Percentiles rank a stretch among this genome's conserved stretches.
These are phyloP conservation scores for Theretra japonica DNA, from an alignment of 2,888 invertebrate genomes.

Conservation along the genomic window DNA sequence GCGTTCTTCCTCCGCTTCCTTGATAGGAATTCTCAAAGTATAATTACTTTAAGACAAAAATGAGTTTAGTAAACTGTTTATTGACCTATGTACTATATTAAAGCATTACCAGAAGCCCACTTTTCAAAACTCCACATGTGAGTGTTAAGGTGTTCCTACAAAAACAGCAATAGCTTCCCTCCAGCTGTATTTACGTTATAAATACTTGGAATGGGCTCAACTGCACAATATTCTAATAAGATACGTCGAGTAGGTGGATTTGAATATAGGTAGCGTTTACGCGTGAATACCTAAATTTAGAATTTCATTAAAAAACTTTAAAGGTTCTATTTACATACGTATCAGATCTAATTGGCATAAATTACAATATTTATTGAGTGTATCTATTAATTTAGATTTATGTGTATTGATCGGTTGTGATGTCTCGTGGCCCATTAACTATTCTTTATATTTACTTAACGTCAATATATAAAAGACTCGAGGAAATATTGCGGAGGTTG, in stretches of 20 bases:
- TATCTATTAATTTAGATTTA: slow-evolving; percentile 33
- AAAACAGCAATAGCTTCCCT: not conserved
- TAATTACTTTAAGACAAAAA: too few relatives aligned
- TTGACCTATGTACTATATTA: not conserved
- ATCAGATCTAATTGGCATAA: slow-evolving; percentile 29
- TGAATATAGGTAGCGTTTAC: slow-evolving; percentile 20
- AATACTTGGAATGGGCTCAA: not conserved
- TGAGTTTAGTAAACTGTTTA: not conserved
- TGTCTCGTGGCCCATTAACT: slow-evolving; percentile 25
- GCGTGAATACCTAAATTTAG: slow-evolving; percentile 23
- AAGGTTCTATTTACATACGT: slow-evolving; percentile 25
- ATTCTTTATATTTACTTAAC: slow-evolving; percentile 26
- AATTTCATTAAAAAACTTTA: slow-evolving; percentile 25
- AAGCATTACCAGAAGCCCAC: too few relatives aligned
- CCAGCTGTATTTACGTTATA: slow-evolving; percentile 18
- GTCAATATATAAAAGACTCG: slow-evolving; percentile 14
- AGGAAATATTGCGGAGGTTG: not conserved
- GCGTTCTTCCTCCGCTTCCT: too few relatives aligned
- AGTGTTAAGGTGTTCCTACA: slow-evolving; percentile 4
- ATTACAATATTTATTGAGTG: slow-evolving; percentile 28
- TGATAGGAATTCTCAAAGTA: too few relatives aligned
- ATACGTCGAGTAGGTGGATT: slow-evolving; percentile 17
- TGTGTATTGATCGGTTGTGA: slow-evolving; percentile 30
- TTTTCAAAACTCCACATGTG: not conserved
- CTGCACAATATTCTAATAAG: slow-evolving; percentile 15